Base-by-base conservation (phyloP, 2,797 vertebrate genomes). In the Melanotaenia maccullochi region DNA sequence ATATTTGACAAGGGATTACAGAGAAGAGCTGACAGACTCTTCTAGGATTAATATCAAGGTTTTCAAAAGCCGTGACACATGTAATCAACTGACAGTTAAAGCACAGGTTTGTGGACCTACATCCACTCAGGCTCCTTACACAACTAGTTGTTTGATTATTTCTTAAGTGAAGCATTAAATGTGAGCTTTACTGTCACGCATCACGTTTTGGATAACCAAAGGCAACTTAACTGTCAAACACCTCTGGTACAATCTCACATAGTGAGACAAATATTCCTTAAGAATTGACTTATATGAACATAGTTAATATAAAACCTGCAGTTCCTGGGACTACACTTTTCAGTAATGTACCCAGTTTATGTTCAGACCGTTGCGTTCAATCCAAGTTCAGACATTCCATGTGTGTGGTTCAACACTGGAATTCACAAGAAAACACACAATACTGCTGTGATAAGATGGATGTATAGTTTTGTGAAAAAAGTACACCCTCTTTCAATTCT, bases 221-320 rank as follows among this genome's bases (percentile, higher is more conserved):
- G 69, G 73, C 71, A 71, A 79, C 64, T 59, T 52, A 76, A 80
- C 77, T 71, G 57, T 68, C 56, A 30, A 76, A 76, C 70, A 42
- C 64, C 69, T 75, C 74, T 36, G 59, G 70, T 69, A 84, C 22
- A 75, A 85, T 65, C 60, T 70, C 73, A 87, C 16, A 6, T 40
- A 14, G 38, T 8, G 3, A 16, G 38, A 40, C 16, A 44, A 44
- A 7, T 44, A 44, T 44, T 44, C 16, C 40, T 44, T 16, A 16
- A 14, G 14, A 40, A 40, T 5, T 14, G 38, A 14, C 38, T 40
- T 16, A 40, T 40, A 16, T 40, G 14, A 16, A 40, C 38, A 40
- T 14, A 40, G 38, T 40, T 18, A 44, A 18, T 18, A 18, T 44
- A 44, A 6, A 47, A n/a, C 8, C 40, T 42, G 14, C 40, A 42